Conservation (phyloP, 2,113 vertebrate species). For the Hypanus sabinus region DNA sequence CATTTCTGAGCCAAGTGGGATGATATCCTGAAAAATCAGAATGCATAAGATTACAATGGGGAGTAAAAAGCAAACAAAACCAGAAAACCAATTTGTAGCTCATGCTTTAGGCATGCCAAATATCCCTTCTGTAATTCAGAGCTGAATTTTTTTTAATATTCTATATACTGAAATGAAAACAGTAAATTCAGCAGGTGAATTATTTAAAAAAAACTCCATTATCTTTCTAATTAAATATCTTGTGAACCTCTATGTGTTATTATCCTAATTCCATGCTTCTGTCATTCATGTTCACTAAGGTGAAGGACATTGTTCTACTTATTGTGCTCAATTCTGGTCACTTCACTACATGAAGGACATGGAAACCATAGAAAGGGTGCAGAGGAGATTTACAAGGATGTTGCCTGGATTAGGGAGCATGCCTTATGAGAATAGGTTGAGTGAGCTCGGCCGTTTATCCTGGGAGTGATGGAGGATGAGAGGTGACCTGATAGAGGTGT, state of each 20-base stretch:
- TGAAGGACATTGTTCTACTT: background rate
- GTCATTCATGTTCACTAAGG: background rate
- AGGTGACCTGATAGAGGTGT: no score
- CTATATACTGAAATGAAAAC: background rate
- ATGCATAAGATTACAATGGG: background rate
- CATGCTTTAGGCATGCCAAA: background rate
- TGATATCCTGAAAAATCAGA: background rate
- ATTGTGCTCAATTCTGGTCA: no score
- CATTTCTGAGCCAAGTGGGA: background rate
- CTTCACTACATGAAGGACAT: no score
- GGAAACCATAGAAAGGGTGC: no score
- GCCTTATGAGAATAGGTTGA: no score
- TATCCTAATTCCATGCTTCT: background rate
- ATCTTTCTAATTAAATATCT: background rate
- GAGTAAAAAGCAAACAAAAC: background rate
- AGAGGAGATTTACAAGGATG: no score
- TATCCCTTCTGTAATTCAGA: constrained; percentile 1
- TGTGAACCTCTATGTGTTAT: no score
- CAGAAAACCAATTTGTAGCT: background rate
- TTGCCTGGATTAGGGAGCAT: no score
- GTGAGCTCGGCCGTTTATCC: no score
- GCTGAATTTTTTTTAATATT: background rate
- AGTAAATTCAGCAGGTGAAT: background rate
- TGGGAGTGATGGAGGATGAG: no score
- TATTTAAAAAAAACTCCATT: background rate